Base-by-base conservation (phyloP, 2,113 vertebrate species). In the Capreolus pygargus region DNA sequence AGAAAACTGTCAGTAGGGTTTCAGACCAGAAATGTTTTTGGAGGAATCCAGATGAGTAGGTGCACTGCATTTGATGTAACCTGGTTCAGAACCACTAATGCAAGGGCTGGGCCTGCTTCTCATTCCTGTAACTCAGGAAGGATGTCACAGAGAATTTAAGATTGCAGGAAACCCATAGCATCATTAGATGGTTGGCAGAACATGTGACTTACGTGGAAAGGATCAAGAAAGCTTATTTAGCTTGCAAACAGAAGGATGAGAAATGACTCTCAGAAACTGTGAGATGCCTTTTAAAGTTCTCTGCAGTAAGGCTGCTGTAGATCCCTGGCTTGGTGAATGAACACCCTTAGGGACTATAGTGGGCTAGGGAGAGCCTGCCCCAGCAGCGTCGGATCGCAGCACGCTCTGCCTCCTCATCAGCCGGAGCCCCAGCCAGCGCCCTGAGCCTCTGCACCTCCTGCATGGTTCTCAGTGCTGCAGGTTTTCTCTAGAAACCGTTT, bases 371-470 rank as follows among this genome's bases (percentile, higher is more conserved):
- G 36, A 74, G 82, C 14, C 27, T 0, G 0, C 3, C 39, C 12
- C 2, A 6, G 9, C 10, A 43, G 17, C 15, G 14, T 2, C 30
- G 9, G 47, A 30, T 36, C 5, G 1, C 12, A 1, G 13, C 60
- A 14, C 1, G 1, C 13, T 30, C 70, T 6, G 23, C 6, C 4
- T 11, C 12, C 43, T 27, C 6, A 0, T 16, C 6, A 2, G 0
- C 27, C 1, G 0, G 25, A 85, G 43, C 4, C 7, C 36, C 17
- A 8, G 15, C 52, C 52, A 39, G 28, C 3, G 14, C 17, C 33
- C 13, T n/a, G 25, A 7, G n/a, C 10, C 45, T 86, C 21, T 47
- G 28, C 1, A 2, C 33, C 23, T 36, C 16, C 47, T 13, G 30
- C 2, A 36, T 10, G 4, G n/a, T 54, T 58, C 47, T 89, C 55